Percentiles rank a stretch among this genome's conserved stretches.
These are phyloP conservation scores for Plotosus lineatus DNA, from an alignment of 2,113 vertebrate genomes.

Conservation along the genomic window DNA sequence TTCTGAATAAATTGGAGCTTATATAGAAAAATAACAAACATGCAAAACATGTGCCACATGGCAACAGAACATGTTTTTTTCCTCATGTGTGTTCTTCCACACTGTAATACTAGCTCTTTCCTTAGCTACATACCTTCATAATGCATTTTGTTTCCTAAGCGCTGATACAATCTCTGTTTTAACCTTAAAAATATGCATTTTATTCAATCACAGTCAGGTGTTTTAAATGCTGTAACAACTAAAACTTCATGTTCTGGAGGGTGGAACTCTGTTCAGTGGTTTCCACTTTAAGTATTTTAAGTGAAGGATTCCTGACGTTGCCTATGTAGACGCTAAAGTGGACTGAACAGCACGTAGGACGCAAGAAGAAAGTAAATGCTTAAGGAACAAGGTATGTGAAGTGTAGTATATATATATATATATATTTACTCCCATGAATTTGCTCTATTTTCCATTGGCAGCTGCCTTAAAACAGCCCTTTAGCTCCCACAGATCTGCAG, in stretches of 20 bases:
- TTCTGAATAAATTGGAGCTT: too few relatives aligned
- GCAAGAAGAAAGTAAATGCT: not conserved
- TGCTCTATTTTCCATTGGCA: not conserved
- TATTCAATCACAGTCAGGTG: not conserved
- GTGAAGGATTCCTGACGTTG: not conserved
- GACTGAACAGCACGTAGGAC: not conserved
- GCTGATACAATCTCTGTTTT: not conserved
- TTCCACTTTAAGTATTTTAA: not conserved
- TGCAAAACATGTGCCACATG: too few relatives aligned
- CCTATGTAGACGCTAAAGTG: conserved; percentile 2
- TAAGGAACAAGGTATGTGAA: not conserved
- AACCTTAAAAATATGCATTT: not conserved
- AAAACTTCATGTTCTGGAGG: not conserved
- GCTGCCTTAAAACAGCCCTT: not conserved
- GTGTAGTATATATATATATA: too few relatives aligned
- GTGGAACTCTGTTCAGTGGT: not conserved
- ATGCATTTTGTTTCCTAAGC: not conserved
- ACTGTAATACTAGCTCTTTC: not conserved
- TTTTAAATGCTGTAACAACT: not conserved
- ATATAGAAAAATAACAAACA: too few relatives aligned
- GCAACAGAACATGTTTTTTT: too few relatives aligned
- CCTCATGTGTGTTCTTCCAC: not conserved
- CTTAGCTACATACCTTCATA: not conserved
- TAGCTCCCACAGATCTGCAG: not conserved
- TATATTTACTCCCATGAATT: not conserved